A percentile compares a stretch with the other conserved stretches of the same genome.
phyloP scores from a whole-genome alignment of 2,888 invertebrate genomes.

The Copidosoma aretas region DNA sequence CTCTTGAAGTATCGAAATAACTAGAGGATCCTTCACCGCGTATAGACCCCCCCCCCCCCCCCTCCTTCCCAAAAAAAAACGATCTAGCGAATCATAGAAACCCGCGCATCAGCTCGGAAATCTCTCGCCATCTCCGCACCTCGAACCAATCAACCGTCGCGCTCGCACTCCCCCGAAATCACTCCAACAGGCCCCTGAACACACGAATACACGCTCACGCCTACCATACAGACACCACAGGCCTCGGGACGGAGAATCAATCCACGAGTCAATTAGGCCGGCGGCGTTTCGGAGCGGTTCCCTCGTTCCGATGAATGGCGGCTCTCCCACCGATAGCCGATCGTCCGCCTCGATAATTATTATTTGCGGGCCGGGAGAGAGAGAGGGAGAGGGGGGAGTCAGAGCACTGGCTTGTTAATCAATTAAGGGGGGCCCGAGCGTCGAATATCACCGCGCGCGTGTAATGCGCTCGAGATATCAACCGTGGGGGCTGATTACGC shows the following conservation, averaged over 20 bases:
- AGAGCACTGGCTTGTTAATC: conserved; percentile 53
- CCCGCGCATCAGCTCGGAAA: too few species aligned
- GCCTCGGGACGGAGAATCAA: conserved; percentile 47
- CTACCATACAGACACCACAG: too few species aligned
- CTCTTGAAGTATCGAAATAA: too few species aligned
- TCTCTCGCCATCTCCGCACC: background rate
- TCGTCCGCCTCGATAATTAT: conserved; percentile 61
- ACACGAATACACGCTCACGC: too few species aligned
- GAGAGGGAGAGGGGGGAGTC: too few species aligned
- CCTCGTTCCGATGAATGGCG: conserved; percentile 54
- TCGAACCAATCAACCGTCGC: background rate
- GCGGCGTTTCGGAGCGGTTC: background rate
- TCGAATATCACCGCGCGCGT: background rate
- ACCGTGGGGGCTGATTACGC: conserved; percentile 52
- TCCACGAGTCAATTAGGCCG: conserved; percentile 56
- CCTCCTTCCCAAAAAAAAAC: too few species aligned
- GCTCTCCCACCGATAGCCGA: conserved; percentile 52
- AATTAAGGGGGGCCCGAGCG: conserved; percentile 53
- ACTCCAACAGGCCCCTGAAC: background rate
- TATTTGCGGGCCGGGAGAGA: conserved; percentile 47
- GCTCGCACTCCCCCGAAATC: background rate
- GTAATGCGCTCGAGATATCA: too few species aligned
- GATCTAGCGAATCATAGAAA: too few species aligned
- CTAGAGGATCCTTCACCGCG: too few species aligned
- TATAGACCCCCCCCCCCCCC: too few species aligned